Conservation (phyloP, 2,113 vertebrate species). For the Lepidothrix coronata region DNA sequence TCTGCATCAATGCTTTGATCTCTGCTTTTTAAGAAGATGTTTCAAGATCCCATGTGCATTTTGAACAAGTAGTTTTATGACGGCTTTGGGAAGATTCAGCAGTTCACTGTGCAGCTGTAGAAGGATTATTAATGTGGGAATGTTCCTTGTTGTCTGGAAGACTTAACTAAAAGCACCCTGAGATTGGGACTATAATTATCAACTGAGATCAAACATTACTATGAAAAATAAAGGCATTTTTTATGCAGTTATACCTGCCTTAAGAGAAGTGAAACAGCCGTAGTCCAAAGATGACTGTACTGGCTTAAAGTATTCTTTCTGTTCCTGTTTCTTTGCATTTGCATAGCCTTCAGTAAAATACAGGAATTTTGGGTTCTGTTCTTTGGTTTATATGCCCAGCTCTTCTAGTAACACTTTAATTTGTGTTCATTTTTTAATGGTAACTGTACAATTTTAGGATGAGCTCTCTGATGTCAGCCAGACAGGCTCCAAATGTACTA, state of each 20-base stretch:
- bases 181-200: not conserved
- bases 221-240: not conserved
- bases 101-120: not conserved
- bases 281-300: not conserved
- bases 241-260: not conserved
- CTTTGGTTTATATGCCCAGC: not conserved
- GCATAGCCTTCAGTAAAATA: not conserved
- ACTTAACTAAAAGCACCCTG: not conserved
- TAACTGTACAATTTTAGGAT: constrained; percentile 78
- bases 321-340: not conserved
- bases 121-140: not conserved
- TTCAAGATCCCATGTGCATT: not conserved
- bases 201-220: not conserved
- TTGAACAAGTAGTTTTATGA: not conserved
- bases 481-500: constrained; percentile 80
- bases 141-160: not conserved
- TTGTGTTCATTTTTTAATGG: not conserved
- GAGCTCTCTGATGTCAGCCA: constrained; percentile 83
- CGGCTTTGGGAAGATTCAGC: not conserved
- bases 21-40: not conserved
- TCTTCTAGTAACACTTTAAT: not conserved
- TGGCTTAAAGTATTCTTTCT: not conserved
- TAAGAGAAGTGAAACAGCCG: not conserved
- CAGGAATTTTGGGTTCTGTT: not conserved
- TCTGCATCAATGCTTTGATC: not conserved